Base-by-base conservation (phyloP, 2,797 vertebrate genomes). In the Rhodeus uyekii region DNA sequence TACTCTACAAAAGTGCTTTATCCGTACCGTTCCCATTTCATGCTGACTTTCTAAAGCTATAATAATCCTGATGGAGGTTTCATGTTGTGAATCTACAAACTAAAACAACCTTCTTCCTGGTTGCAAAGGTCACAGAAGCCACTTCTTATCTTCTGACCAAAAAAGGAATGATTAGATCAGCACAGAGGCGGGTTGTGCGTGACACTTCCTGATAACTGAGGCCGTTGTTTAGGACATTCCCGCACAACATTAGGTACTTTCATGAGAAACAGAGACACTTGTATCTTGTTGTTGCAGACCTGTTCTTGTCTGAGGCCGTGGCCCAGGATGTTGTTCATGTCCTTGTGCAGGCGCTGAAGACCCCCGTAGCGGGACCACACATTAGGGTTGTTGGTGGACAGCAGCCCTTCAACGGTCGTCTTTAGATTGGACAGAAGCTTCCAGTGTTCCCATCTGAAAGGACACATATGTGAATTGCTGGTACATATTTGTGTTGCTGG, bases 301-400 rank as follows among this genome's bases (percentile, higher is more conserved):
- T 98, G 96, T 89, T 98, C 96, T 0, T 92, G 95, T 89, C 96
- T 96, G 64, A 99, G 95, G 16, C 97, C 95, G 0, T 99, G 97
- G 86, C 97, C 96, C 27, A 99, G 95, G 88, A 99, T 98, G 92
- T 94, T 95, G 91, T 96, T 97, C 97, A 99, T 98, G 92, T 99
- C 98, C 87, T 98, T 97, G 89, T 97, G 97, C 60, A 99, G 95
- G 32, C 97, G 92, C 88, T 99, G 95, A 90, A 99, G 92, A 82
- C 98, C 98, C 0, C 98, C 98, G 83, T 98, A 99, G 67, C 97
- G 96, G 36, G 97, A 98, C 98, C 97, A 99, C 65, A 99, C 97
- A 0, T 99, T 99, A 1, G 98, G 96, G 87, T 96, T 98, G 89
- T 96, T 99, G 77, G 96, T 95, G 64, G 97, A 98, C 85, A 99